These are phyloP conservation scores for Sylvilagus bachmani DNA, from an alignment of 2,113 vertebrate species.

Conservation along the genomic window DNA sequence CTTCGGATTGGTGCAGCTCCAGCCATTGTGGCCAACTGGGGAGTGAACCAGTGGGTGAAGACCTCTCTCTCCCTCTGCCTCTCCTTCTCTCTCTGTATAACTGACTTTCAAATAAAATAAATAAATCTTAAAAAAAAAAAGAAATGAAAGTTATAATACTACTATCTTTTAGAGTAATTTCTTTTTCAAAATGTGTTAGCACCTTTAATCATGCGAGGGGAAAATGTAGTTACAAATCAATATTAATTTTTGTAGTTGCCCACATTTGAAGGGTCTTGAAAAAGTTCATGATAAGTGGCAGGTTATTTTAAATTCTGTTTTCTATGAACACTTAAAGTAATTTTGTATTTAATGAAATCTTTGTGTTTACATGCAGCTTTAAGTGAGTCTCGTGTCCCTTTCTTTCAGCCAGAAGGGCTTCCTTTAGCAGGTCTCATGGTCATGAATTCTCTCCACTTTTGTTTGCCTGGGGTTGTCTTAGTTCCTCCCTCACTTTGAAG, in stretches of 20 bases:
- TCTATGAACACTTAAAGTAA: too few species aligned
- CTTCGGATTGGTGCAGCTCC: too few species aligned
- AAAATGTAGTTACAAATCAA: background rate
- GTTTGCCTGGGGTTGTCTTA: background rate
- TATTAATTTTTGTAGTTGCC: background rate
- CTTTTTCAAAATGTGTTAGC: background rate
- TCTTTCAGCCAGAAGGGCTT: background rate
- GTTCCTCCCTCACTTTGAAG: background rate
- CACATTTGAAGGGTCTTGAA: background rate
- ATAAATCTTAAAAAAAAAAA: too few species aligned
- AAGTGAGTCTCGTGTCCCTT: background rate
- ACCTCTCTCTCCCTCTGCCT: too few species aligned
- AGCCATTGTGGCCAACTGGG: too few species aligned
- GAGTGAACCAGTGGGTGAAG: too few species aligned
- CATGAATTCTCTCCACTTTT: background rate
- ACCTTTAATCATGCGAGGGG: background rate
- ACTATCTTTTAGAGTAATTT: background rate
- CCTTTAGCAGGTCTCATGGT: background rate
- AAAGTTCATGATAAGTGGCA: too few species aligned
- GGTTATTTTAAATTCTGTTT: too few species aligned
- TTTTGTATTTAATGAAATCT: background rate
- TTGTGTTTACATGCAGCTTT: background rate
- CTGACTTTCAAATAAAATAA: too few species aligned
- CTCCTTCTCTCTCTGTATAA: too few species aligned
- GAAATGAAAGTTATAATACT: background rate